Base-by-base conservation (phyloP, 2,797 vertebrate genomes). In the Hybognathus amarus region DNA sequence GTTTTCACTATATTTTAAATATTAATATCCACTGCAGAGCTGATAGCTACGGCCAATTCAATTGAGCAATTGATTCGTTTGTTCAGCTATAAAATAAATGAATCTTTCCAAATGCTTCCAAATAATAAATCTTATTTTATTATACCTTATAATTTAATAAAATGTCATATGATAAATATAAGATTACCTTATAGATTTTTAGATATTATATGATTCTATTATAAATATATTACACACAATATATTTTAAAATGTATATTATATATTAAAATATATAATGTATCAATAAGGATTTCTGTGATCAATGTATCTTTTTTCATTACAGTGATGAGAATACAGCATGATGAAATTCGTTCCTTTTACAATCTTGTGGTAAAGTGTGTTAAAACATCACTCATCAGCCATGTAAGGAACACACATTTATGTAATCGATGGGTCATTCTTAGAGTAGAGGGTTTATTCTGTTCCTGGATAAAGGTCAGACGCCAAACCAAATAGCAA, bases 401-500 rank as follows among this genome's bases (percentile, higher is more conserved):
- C 20, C 20, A n/a, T 75, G 33, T n/a, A 56, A 22, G 5, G 22
- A 15, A 59, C 47, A 59, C 4, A 54, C 22, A 40, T 68, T 40
- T 68, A 42, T 69, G 22, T 76, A 76, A 76, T n/a, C 40, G 15
- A 76, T 17, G 13, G 54, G 36, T 42, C 22, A 3, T 27, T 40
- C 36, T 27, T 27, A 24, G 38, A 27, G 17, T 24, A 54, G 27
- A 77, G 76, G 40, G 77, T 80, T 85, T 68, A 27, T 75, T 27
- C 64, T 47, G 54, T 18, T n/a, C 84, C 36, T 82, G 56, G 63
- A 80, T 54, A 92, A 94, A 94, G 89, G 91, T 92, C 91, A 91
- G 66, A 27, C 82, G 47, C 2, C 36, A 47, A 73, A 45, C 85
- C 81, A 86, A 84, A 88, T 80, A 87, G 76, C 88, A 88, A 87